Base-by-base conservation (phyloP, 2,797 vertebrate genomes). In the Lutjanus campechanus region DNA sequence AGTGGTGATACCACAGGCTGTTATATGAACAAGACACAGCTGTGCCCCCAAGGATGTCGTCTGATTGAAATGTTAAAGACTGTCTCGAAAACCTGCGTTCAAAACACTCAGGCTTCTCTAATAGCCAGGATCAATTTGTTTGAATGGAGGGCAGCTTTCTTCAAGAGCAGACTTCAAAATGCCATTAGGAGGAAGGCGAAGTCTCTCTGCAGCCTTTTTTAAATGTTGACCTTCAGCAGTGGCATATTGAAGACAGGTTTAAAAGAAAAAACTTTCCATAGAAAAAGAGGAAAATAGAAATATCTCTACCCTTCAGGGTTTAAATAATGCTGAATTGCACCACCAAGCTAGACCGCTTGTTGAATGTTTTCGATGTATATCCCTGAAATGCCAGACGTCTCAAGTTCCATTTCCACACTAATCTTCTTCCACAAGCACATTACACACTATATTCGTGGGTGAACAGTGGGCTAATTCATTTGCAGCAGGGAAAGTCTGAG, bases 391-490 rank as follows among this genome's bases (percentile, higher is more conserved):
- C 80, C 88, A 92, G 79, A 89, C 88, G 79, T 91, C 77, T 95
- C 87, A 92, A 85, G 90, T 93, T 94, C 86, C 82, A 88, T 84
- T 91, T 93, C 84, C 77, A 85, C 65, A 50, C 85, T 95, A 94
- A 95, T 95, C 92, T 90, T 76, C 85, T 86, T 93, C 83, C 22
- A 36, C 77, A 64, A 90, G 91, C 88, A 86, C 88, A 89, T 93
- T 91, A 87, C 87, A 83, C 65, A 83, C 74, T 81, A 84, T 85
- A 81, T 90, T 93, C 88, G 82, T 82, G 81, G 29, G 62, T 60
- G 70, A 95, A 95, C 93, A 94, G 85, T 91, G 73, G 86, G 75
- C 73, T 93, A 91, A 96, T 95, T 95, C 90, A 94, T 93, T 92
- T 90, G 75, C 80, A 83, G 67, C 85, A 77, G 55, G 85, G 69